These are phyloP conservation scores for Phrynocephalus versicolor DNA, from an alignment of 2,113 vertebrate species.

Conservation along the genomic window DNA sequence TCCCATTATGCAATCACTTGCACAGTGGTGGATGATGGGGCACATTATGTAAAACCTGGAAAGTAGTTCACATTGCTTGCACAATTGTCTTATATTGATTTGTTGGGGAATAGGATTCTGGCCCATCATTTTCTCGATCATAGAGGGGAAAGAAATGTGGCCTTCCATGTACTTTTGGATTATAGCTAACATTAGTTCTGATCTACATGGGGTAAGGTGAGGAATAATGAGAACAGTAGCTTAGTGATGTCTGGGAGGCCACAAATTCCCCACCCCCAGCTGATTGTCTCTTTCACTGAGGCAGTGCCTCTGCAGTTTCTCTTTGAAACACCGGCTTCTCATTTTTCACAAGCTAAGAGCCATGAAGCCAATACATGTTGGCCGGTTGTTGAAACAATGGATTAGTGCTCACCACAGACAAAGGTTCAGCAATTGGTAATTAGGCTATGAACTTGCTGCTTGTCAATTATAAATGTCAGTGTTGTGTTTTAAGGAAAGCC, in stretches of 20 bases:
- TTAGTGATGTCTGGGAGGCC: background rate
- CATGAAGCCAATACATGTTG: slow-evolving; percentile 35
- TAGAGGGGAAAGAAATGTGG: too few species aligned
- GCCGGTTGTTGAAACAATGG: slow-evolving; percentile 49
- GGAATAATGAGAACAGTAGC: background rate
- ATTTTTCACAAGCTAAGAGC: slow-evolving; percentile 16
- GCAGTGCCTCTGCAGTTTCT: slow-evolving; percentile 37
- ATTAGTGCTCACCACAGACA: slow-evolving; percentile 27
- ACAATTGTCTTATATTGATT: too few species aligned
- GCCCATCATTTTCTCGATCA: too few species aligned
- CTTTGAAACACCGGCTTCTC: slow-evolving; percentile 37
- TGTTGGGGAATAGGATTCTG: too few species aligned
- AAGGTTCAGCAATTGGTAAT: background rate
- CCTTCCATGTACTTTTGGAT: too few species aligned
- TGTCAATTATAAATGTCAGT: background rate
- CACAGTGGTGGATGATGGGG: too few species aligned
- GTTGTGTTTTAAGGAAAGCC: background rate
- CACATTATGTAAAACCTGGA: too few species aligned
- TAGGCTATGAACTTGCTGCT: background rate
- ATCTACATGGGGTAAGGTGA: background rate
- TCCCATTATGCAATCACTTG: too few species aligned
- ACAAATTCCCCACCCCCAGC: background rate
- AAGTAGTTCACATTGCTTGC: too few species aligned
- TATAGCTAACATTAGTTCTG: too few species aligned
- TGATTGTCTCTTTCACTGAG: slow-evolving; percentile 10